Percentiles rank a stretch among this genome's conserved stretches.
Conservation (phyloP, 2,888 invertebrate species). For the Onchidella celtica region DNA sequence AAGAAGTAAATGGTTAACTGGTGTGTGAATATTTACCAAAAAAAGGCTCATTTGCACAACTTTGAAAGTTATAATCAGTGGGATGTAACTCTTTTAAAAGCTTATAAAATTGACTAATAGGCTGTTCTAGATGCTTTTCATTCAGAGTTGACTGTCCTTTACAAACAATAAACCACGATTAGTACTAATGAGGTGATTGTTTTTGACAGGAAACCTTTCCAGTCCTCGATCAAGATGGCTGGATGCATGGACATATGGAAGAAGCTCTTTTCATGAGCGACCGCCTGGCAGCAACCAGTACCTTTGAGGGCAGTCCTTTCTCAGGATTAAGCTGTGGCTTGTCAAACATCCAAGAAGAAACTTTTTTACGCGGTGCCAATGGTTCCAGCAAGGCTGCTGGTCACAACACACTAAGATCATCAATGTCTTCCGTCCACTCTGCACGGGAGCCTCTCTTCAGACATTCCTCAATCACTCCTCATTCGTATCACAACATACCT, state of each 20-base stretch:
- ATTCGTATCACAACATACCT: slow-evolving; percentile 13
- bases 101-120: too few species aligned
- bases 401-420: neutral
- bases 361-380: slow-evolving; percentile 21
- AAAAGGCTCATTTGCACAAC: too few species aligned
- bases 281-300: slow-evolving; percentile 23
- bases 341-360: slow-evolving; percentile 69
- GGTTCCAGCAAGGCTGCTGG: neutral
- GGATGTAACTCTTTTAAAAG: too few species aligned
- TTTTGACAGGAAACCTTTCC: slow-evolving; percentile 80
- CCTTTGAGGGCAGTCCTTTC: slow-evolving; percentile 24
- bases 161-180: too few species aligned
- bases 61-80: too few species aligned
- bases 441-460: slow-evolving; percentile 35
- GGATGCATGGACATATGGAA: slow-evolving; percentile 43
- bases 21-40: too few species aligned
- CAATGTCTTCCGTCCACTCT: slow-evolving; percentile 40
- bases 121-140: too few species aligned
- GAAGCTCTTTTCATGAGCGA: slow-evolving; percentile 47
- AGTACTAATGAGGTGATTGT: too few species aligned
- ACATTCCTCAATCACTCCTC: slow-evolving; percentile 11
- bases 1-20: too few species aligned
- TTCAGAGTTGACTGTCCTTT: too few species aligned
- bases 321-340: slow-evolving; percentile 51
- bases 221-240: slow-evolving; percentile 64